phyloP scores from a whole-genome alignment of 2,888 invertebrate genomes.

The Psococerastis gibbosa region DNA sequence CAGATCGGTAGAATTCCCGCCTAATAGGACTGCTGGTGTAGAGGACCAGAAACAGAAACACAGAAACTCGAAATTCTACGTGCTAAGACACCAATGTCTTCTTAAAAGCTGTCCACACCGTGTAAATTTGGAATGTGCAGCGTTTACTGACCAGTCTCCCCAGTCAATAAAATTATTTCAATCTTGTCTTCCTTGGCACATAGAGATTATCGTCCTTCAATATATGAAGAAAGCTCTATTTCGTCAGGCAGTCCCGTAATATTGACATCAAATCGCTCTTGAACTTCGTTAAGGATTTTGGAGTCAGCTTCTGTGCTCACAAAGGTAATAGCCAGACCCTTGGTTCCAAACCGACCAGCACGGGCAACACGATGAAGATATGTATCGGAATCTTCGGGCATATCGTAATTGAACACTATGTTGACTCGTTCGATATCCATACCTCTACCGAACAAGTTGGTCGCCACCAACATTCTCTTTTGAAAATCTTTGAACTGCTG shows the following conservation, averaged over 20 bases:
- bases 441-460: constrained; percentile 97
- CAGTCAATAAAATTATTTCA: too few relatives aligned
- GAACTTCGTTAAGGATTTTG: constrained; percentile 94
- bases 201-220: too few relatives aligned
- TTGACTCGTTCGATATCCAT: constrained; percentile 99
- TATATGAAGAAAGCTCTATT: constrained; percentile 95
- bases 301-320: constrained; percentile 97
- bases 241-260: constrained; percentile 96
- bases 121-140: too few relatives aligned
- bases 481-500: constrained; percentile 99
- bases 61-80: too few relatives aligned
- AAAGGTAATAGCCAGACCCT: constrained; percentile 95
- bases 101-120: too few relatives aligned
- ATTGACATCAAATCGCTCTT: constrained; percentile 97
- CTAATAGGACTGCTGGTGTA: too few relatives aligned
- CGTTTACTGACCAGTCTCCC: too few relatives aligned
- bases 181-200: too few relatives aligned
- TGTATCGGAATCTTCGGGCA: constrained; percentile 99
- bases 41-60: too few relatives aligned
- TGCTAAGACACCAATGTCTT: too few relatives aligned
- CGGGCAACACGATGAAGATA: constrained; percentile 96
- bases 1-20: too few relatives aligned
- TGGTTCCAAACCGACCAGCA: constrained; percentile 97
- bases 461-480: constrained; percentile 94
- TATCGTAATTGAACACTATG: constrained; percentile 99